phyloP scores from a whole-genome alignment of 2,888 invertebrate species.

The Calameuta filiformis region DNA sequence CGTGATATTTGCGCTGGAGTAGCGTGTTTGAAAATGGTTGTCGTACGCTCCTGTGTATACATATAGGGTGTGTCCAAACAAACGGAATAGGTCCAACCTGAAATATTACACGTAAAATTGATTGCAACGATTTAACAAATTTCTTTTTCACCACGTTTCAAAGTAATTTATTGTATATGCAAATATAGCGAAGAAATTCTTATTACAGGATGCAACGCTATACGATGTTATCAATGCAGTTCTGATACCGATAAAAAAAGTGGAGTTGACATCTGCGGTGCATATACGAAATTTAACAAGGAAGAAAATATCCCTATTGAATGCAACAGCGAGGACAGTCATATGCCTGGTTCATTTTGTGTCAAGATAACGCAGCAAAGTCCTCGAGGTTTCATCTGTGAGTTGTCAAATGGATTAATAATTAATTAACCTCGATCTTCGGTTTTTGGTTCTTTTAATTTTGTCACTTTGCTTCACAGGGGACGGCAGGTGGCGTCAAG shows the following conservation, averaged over 20 bases:
- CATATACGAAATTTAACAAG: slow-evolving; percentile 86
- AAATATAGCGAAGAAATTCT: neutral
- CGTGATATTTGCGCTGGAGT: neutral
- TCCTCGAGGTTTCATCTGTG: slow-evolving; percentile 94
- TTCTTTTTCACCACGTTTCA: neutral
- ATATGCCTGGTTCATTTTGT: slow-evolving; percentile 95
- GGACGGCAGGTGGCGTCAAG: slow-evolving; percentile 95
- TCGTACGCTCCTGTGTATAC: neutral
- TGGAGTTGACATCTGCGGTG: slow-evolving; percentile 89
- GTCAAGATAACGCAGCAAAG: slow-evolving; percentile 95
- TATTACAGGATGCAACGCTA: slow-evolving; percentile 67
- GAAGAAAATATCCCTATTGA: slow-evolving; percentile 90
- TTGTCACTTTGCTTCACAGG: slow-evolving; percentile 71
- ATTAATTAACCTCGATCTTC: neutral
- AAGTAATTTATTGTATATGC: neutral
- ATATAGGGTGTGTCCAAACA: neutral
- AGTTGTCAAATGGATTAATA: slow-evolving; percentile 64
- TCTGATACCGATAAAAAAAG: slow-evolving; percentile 81
- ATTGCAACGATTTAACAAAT: neutral
- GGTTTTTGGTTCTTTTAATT: neutral
- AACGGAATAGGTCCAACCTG: neutral
- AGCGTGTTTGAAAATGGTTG: neutral
- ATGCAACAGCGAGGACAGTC: slow-evolving; percentile 93
- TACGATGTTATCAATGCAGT: slow-evolving; percentile 95
- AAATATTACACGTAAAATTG: neutral